Evolutionary conservation across 2,113 vertebrate genomes (phyloP).

Genomic region (Rostratula benghalensis): DNA sequence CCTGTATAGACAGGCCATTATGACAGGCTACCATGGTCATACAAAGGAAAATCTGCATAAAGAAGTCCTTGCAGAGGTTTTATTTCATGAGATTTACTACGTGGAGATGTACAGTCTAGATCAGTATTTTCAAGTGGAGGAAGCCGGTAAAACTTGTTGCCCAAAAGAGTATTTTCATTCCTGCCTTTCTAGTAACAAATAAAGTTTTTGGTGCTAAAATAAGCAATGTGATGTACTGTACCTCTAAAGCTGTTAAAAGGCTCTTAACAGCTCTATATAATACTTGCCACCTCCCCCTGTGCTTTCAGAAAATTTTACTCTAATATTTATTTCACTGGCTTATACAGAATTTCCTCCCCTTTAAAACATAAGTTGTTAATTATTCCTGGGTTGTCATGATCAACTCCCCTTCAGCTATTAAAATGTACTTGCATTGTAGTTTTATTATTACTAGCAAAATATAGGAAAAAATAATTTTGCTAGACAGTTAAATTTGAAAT

Average conservation of each 20-base stretch:
- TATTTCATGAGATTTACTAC: background rate
- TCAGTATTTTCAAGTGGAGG: background rate
- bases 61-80: background rate
- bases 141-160: background rate
- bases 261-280: slow-evolving; percentile 74
- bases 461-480: slow-evolving; percentile 43
- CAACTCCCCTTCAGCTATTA: slow-evolving; percentile 61
- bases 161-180: background rate
- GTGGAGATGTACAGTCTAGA: background rate
- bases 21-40: background rate
- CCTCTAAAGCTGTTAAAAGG: slow-evolving; percentile 72
- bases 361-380: slow-evolving; percentile 66
- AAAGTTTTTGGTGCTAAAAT: slow-evolving; percentile 66
- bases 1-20: background rate
- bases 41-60: background rate
- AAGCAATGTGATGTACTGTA: slow-evolving; percentile 58
- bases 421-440: slow-evolving; percentile 60
- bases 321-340: slow-evolving; percentile 69
- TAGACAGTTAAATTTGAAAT: slow-evolving; percentile 53
- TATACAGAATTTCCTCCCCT: slow-evolving; percentile 66
- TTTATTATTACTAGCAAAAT: slow-evolving; percentile 61
- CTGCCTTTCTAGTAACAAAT: slow-evolving; percentile 46
- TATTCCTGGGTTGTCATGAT: slow-evolving; percentile 61
- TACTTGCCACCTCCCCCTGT: slow-evolving; percentile 62
- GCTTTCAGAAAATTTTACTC: slow-evolving; percentile 65